These are phyloP conservation scores for Aquatica leii DNA, from an alignment of 2,888 invertebrate species.

Conservation along the genomic window DNA sequence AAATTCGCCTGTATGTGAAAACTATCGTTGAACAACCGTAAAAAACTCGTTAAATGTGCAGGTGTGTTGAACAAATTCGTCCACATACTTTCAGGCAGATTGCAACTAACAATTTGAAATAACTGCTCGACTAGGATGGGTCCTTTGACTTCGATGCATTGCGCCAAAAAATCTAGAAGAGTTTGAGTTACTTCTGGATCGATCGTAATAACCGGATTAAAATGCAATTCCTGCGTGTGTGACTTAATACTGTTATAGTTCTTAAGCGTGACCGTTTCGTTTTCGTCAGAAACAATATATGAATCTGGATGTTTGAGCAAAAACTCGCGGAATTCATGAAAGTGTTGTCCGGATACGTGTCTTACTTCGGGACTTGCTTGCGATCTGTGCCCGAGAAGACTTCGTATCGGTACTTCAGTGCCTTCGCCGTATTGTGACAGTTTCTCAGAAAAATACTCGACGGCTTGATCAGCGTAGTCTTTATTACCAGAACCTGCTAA, in stretches of 20 bases:
- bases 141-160: conserved; percentile 77
- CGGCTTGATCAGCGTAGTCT: conserved; percentile 95
- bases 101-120: conserved; percentile 79
- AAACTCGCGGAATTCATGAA: conserved; percentile 91
- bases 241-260: conserved; percentile 58
- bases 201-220: conserved; percentile 78
- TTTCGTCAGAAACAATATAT: conserved; percentile 84
- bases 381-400: conserved; percentile 94
- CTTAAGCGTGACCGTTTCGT: conserved; percentile 79
- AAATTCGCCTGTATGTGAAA: conserved; percentile 94
- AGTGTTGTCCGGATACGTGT: conserved; percentile 93
- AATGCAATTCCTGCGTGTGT: conserved; percentile 72
- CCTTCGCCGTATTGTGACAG: conserved; percentile 94
- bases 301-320: conserved; percentile 83
- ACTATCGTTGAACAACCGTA: conserved; percentile 92
- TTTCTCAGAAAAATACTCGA: conserved; percentile 96
- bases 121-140: conserved; percentile 88
- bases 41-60: conserved; percentile 87
- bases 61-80: conserved; percentile 90
- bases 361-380: conserved; percentile 97
- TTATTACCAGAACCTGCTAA: conserved; percentile 62
- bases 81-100: conserved; percentile 65
- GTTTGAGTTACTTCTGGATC: conserved; percentile 86
- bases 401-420: conserved; percentile 96
- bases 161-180: conserved; percentile 81